A percentile compares a stretch with the other conserved stretches of the same genome.
Evolutionary conservation across 2,888 invertebrate species (phyloP).

Genomic region (Chaetogeoica ovagalla): DNA sequence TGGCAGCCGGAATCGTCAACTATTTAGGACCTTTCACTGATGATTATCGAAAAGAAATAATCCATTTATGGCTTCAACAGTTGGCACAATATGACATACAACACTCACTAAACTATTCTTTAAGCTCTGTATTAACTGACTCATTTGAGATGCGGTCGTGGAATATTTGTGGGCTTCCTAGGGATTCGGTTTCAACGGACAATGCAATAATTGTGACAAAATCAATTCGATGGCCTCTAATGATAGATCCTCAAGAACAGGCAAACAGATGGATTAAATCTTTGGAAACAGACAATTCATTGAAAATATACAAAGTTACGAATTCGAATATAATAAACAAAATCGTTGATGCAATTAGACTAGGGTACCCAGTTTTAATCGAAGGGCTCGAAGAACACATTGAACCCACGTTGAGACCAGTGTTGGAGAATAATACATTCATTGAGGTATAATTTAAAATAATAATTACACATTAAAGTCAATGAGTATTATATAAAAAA

Average conservation of each 20-base stretch:
- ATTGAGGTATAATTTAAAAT: conserved; percentile 5
- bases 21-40: conserved; percentile 89
- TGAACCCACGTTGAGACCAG: conserved; percentile 67
- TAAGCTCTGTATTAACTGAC: conserved; percentile 75
- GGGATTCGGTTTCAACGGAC: conserved; percentile 85
- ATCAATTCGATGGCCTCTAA: conserved; percentile 83
- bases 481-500: no score
- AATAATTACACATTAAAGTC: background rate
- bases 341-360: conserved; percentile 73
- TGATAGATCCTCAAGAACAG: conserved; percentile 95
- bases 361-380: conserved; percentile 76
- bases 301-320: conserved; percentile 72
- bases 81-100: conserved; percentile 72
- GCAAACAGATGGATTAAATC: conserved; percentile 91
- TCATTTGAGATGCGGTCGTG: conserved; percentile 75
- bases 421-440: conserved; percentile 40
- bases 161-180: conserved; percentile 86
- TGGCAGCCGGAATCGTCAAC: conserved; percentile 85
- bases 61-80: conserved; percentile 69
- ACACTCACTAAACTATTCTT: conserved; percentile 70
- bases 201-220: conserved; percentile 88
- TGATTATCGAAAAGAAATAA: conserved; percentile 70
- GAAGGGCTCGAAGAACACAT: conserved; percentile 83
- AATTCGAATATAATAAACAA: conserved; percentile 77
- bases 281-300: conserved; percentile 76